Base-by-base conservation (phyloP, 2,888 invertebrate genomes). In the Coelinius sp. region DNA sequence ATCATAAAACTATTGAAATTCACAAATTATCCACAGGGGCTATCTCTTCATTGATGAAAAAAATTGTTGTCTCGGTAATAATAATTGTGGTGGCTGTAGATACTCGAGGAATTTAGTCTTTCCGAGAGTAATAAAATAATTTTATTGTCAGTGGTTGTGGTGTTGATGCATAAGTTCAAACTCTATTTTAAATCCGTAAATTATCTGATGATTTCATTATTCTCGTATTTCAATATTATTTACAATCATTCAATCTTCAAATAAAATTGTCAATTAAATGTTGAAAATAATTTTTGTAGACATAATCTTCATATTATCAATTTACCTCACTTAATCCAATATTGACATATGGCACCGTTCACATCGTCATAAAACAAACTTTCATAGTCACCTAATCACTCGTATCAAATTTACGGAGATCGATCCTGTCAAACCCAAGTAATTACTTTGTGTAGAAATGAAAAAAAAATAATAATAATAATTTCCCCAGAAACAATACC, bases 111-210 rank as follows among this genome's bases (percentile, higher is more conserved):
- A 56, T 56, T 27, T 17, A n/a, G 27, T 27, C 27, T 27, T 8
- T 27, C 24, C 3, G 2, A n/a, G 12, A 56, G 14, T n/a, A 17
- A 56, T 56, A 56, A 56, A 56, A 22, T 5, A 1, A 2, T 3
- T 56, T 56, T 56, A 56, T 52, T 27, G 56, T 56, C 27, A 10
- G 27, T 10, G n/a, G 56, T 27, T 56, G 27, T 12, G 24, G 14
- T 56, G 56, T 56, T 56, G 56, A 56, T 25, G 56, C 56, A 56
- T 27, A 6, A 31, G 5, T 59, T 27, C 12, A 14, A 25, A 56
- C 7, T 25, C 25, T n/a, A 10, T 4, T 27, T 53, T 17, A 17
- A 17, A 49, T 20, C 17, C 31, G 20, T 8, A n/a, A 53, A 53
- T 53, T 24, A 53, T 53, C n/a, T 25, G 25, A 53, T 14, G 53